phyloP scores from a whole-genome alignment of 2,888 invertebrate species.

The Euclidia mi region DNA sequence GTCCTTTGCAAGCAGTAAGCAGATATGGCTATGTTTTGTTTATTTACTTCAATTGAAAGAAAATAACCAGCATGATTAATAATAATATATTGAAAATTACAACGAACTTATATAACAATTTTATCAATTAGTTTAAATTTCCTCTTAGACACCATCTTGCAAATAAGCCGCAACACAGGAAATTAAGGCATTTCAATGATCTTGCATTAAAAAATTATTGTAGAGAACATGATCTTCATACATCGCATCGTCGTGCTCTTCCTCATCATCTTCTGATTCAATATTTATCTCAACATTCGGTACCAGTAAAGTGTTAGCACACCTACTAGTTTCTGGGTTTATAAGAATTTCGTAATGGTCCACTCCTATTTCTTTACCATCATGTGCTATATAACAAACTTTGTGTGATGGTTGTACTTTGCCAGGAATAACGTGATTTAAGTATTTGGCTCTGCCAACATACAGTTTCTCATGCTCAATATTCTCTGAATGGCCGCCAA shows the following conservation, averaged over 20 bases:
- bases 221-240: background rate
- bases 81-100: no score
- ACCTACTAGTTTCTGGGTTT: slow-evolving; percentile 50
- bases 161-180: background rate
- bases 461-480: slow-evolving; percentile 86
- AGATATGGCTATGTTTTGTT: no score
- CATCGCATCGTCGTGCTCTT: slow-evolving; percentile 24
- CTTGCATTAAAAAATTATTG: background rate
- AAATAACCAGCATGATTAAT: no score
- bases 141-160: background rate
- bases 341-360: slow-evolving; percentile 68
- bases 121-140: background rate
- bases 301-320: slow-evolving; percentile 37
- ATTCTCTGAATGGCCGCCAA: slow-evolving; percentile 89
- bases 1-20: no score
- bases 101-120: background rate
- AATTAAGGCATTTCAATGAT: background rate
- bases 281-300: slow-evolving; percentile 27
- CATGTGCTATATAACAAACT: slow-evolving; percentile 92
- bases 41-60: no score
- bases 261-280: slow-evolving; percentile 35
- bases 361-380: slow-evolving; percentile 61
- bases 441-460: slow-evolving; percentile 92
- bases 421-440: slow-evolving; percentile 94
- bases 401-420: slow-evolving; percentile 92